Evolutionary conservation across 35 echinoderm and acorn worm species (phyloP), one percentile per base, ranked within the genome.

Genomic region (Holothuria glaberrima): DNA sequence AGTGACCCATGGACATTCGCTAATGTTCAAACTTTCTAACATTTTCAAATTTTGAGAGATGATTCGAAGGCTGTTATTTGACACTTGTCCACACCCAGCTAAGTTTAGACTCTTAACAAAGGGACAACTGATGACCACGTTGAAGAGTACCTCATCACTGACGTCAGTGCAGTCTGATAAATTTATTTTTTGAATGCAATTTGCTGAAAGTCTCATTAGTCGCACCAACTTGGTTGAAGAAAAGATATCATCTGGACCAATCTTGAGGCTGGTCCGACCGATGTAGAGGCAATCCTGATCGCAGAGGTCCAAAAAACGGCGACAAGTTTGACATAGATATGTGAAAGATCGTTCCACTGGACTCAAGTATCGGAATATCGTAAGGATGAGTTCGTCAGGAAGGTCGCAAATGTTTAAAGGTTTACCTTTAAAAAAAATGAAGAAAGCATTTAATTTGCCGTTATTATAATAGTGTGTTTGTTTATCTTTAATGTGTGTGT

Each of bases 101-200:
- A 95, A 28, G 69, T 91, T 69, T 52, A 92, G 20, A 20, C 60
- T 44, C 16, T 33, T 59, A 26, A 95, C 12, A 22, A 34, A 17
- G 1, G 52, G 34, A 56, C 90, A 92, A 25, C 26, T 88, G 26
- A 6, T 82, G 21, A 70, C 86, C 28, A 95, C 26, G 26, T 81
- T 31, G 66, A 74, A 89, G 24, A 95, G 22, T 18, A 60, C 81
- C 25, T 95, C 86, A 70, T 95, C 90, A 19, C 21, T 92, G 75
- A 95, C 86, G 86, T 95, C 94, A 79, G 85, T 85, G 34, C 90
- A 95, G 28, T 68, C 88, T 12, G 94, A 95, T 26, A 95, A 76
- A 86, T 95, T 79, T 30, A 95, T 4, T n/a, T 34, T 44, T 26
- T 62, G 21, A 44, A 95, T 56, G 18, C 60, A 62, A 22, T 73